Base-by-base conservation (phyloP, 2,797 vertebrate species). In the Sternotherus odoratus region DNA sequence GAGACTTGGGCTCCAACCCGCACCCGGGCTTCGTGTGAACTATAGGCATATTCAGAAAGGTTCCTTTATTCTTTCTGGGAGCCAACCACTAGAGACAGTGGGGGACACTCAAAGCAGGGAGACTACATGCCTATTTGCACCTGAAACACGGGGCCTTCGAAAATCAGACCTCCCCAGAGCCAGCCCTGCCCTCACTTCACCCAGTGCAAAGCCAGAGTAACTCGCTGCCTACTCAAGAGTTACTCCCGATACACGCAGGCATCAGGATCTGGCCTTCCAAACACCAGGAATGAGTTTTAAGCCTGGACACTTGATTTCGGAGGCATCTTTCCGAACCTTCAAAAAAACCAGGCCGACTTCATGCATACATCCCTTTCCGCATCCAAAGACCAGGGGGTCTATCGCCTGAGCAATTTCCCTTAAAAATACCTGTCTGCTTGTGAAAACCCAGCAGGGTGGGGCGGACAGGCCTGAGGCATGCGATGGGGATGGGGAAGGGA, bases 401-500 rank as follows among this genome's bases (percentile, higher is more conserved):
- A 60, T 48, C 50, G 39, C n/a, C 77, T 49, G 30, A 77, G 17
- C 48, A 39, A 2, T 2, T 74, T 77, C 51, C 33, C 79, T 50
- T 21, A 56, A 54, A 36, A 69, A 46, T 48, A 36, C 66, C 28
- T 69, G 28, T 51, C 82, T 24, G 88, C 69, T 5, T 51, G 69
- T 15, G 21, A 60, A 43, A 54, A 56, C 2, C 1, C 60, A 46
- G 86, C 66, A 1, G 0, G 86, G 3, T 1, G 28, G 39, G 53
- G 63, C 2, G 12, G 16, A 24, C 8, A 43, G 0, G 1, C 49
- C 3, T 1, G 15, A 43, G 57, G 74, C 77, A 83, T 0, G 4
- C 4, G n/a, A 19, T 9, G 63, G 63, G 63, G 17, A 57, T 63
- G 46, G 79, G n/a, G n/a, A n/a, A n/a, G 75, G 8, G 23, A 28